Evolutionary conservation across 1,140 invertebrate species (phyloP).

Genomic region (Sitodiplosis mosellana): DNA sequence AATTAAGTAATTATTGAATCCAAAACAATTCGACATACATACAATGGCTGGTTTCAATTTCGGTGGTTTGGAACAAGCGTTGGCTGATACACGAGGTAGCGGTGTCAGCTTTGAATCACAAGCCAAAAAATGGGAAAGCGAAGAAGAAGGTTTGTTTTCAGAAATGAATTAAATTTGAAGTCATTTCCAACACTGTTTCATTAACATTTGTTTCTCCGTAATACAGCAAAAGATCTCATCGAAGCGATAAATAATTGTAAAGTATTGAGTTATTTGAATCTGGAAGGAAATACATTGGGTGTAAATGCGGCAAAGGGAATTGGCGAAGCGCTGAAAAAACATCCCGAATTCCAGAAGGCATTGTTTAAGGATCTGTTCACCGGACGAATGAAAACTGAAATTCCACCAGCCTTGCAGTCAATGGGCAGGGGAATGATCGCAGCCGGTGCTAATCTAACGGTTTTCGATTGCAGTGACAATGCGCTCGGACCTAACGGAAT

Average conservation of each 20-base stretch:
- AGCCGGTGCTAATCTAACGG: constrained; percentile 57
- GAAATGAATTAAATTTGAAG: background rate
- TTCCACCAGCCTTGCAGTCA: constrained; percentile 59
- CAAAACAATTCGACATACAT: no score
- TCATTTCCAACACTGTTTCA: constrained; percentile 1
- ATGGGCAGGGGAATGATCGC: constrained; percentile 65
- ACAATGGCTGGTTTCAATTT: constrained; percentile 10
- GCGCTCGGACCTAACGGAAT: constrained; percentile 95
- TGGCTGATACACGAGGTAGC: background rate
- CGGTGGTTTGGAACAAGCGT: constrained; percentile 3
- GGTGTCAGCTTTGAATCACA: constrained; percentile 47
- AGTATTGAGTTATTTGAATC: constrained; percentile 47
- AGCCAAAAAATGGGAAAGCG: constrained; percentile 43
- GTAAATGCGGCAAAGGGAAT: constrained; percentile 72
- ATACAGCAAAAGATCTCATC: constrained; percentile 39
- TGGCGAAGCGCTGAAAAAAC: constrained; percentile 54
- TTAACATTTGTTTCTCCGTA: constrained; percentile 8
- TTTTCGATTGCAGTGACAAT: constrained; percentile 94
- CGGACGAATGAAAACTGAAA: constrained; percentile 83
- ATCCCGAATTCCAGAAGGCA: constrained; percentile 60
- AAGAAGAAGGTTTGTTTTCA: constrained; percentile 44
- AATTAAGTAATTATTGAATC: no score
- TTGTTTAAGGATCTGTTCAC: constrained; percentile 96
- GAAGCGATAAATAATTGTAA: constrained; percentile 41
- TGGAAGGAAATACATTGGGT: constrained; percentile 89